Conservation (phyloP, 2,888 invertebrate genomes). For the Liodrosophila aerea region DNA sequence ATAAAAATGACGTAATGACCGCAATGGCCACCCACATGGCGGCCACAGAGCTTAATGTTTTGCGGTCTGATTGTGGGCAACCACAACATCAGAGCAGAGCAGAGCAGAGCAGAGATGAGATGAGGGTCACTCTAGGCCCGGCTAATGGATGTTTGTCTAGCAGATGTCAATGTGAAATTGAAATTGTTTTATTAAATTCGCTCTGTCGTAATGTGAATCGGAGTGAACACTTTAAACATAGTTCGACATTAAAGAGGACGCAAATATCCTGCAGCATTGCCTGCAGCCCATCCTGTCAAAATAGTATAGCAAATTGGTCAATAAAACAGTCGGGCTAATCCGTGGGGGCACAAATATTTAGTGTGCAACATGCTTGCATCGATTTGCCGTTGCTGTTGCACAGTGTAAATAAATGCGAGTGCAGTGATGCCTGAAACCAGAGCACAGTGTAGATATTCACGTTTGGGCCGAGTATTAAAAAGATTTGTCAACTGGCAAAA, state of each 20-base stretch:
- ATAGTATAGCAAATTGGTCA: slow-evolving; percentile 20
- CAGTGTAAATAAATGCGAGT: slow-evolving; percentile 20
- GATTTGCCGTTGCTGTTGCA: slow-evolving; percentile 7
- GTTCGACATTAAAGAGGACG: slow-evolving; percentile 14
- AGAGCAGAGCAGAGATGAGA: neutral
- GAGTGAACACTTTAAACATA: slow-evolving; percentile 41
- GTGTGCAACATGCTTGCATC: slow-evolving; percentile 26
- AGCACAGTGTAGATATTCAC: slow-evolving; percentile 6
- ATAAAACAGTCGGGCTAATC: slow-evolving; percentile 19
- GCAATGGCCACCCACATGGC: slow-evolving; percentile 63
- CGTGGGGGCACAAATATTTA: slow-evolving; percentile 6
- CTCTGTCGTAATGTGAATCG: slow-evolving; percentile 47
- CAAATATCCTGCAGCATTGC: slow-evolving; percentile 4
- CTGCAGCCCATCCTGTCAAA: slow-evolving; percentile 1
- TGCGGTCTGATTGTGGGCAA: slow-evolving; percentile 69
- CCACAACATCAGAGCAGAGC: neutral
- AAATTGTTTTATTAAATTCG: slow-evolving; percentile 71
- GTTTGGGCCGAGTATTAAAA: slow-evolving; percentile 53
- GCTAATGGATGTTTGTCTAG: slow-evolving; percentile 48
- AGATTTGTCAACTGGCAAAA: slow-evolving; percentile 75
- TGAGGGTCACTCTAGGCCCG: neutral
- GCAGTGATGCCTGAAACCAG: neutral
- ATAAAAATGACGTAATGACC: slow-evolving; percentile 65
- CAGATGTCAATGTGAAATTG: slow-evolving; percentile 64
- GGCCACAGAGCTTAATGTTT: slow-evolving; percentile 75